Conservation (phyloP, 92 coral and sea anemone genomes). For the Hydrozoanthus gracilis region DNA sequence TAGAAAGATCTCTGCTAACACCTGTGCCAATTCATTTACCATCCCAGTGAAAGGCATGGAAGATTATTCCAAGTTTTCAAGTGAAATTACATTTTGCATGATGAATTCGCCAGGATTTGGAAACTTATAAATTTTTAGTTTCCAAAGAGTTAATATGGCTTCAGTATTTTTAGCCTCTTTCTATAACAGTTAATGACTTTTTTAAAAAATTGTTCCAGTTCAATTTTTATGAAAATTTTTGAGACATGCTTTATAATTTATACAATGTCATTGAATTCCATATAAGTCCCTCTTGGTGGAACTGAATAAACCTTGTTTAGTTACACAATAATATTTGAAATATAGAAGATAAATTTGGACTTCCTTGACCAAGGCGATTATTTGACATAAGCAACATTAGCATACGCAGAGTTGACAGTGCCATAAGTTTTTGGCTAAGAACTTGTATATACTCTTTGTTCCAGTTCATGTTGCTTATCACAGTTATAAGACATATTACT, state of each 20-base stretch:
- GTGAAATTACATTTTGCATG: constrained; percentile 62
- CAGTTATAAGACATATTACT: no score
- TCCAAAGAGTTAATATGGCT: neutral
- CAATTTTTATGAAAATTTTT: neutral
- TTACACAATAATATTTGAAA: neutral
- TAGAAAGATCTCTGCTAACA: constrained; percentile 53
- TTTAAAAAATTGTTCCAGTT: neutral
- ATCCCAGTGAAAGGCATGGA: constrained; percentile 53
- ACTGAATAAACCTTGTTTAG: neutral
- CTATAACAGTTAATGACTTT: neutral
- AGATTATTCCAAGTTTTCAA: constrained; percentile 49
- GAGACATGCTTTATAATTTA: neutral
- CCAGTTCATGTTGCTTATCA: no score
- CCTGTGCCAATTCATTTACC: constrained; percentile 63
- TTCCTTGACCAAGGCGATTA: neutral
- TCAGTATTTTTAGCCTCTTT: neutral
- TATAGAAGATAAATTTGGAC: neutral
- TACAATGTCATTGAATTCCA: neutral
- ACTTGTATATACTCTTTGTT: no score
- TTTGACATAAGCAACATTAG: no score
- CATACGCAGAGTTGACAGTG: no score
- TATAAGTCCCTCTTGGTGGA: neutral
- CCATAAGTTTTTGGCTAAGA: no score
- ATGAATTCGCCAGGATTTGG: constrained; percentile 42
- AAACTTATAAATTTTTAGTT: neutral